Conservation (phyloP, 64 coral and sea anemone genomes). For the Cladopsammia gracilis region DNA sequence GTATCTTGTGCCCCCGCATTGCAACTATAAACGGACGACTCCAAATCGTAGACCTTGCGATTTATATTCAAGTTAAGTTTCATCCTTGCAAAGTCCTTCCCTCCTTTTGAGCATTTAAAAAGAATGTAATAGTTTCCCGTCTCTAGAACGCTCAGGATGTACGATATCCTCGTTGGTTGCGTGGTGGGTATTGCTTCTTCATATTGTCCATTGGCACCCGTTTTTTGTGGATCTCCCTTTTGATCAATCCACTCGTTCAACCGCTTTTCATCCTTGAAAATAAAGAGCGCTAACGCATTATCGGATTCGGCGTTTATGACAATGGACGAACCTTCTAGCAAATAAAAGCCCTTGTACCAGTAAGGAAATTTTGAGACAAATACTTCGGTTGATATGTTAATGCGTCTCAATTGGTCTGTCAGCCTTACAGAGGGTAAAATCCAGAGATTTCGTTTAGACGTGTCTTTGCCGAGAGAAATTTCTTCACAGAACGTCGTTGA, state of each 20-base stretch:
- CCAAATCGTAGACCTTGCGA: conserved; percentile 76
- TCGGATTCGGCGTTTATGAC: conserved; percentile 77
- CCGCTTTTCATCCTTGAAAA: conserved; percentile 82
- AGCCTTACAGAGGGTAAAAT: conserved; percentile 50
- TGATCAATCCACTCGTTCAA: conserved; percentile 81
- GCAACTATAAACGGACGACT: conserved; percentile 63
- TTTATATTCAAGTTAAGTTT: conserved; percentile 63
- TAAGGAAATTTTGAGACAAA: conserved; percentile 72
- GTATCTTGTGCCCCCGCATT: conserved; percentile 51
- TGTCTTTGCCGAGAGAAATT: conserved; percentile 64
- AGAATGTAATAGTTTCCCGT: conserved; percentile 85
- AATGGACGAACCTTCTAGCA: conserved; percentile 74
- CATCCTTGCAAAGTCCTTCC: conserved; percentile 36
- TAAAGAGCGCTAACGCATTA: conserved; percentile 79
- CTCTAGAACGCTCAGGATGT: conserved; percentile 43
- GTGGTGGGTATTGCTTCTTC: conserved; percentile 1
- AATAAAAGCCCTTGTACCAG: conserved; percentile 93
- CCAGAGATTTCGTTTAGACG: conserved; percentile 49
- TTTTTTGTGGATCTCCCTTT: not conserved
- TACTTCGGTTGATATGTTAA: conserved; percentile 77
- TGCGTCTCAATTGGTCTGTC: conserved; percentile 27
- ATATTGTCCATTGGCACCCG: not conserved
- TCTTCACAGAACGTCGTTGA: conserved; percentile 90
- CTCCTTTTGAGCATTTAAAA: conserved; percentile 68
- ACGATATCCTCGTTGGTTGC: conserved; percentile 74